Conservation (phyloP, 2,888 invertebrate species). For the Phaonia tiefii region DNA sequence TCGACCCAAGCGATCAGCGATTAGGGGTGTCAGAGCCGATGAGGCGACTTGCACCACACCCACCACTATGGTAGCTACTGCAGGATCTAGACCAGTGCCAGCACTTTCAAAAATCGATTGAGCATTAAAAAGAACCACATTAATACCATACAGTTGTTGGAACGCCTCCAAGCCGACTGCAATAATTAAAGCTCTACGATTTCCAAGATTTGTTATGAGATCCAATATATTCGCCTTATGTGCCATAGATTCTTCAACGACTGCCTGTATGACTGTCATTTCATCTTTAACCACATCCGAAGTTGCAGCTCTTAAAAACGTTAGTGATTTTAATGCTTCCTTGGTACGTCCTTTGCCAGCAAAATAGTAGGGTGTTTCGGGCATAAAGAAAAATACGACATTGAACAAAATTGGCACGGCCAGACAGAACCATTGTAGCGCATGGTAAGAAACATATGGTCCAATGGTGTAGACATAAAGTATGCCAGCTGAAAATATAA, state of each 20-base stretch:
- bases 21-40: slow-evolving; percentile 86
- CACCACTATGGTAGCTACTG: slow-evolving; percentile 87
- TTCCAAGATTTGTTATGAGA: slow-evolving; percentile 84
- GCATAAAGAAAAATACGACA: slow-evolving; percentile 85
- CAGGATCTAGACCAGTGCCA: slow-evolving; percentile 83
- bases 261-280: slow-evolving; percentile 83
- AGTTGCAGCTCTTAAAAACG: slow-evolving; percentile 84
- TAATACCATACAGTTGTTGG: slow-evolving; percentile 92
- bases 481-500: slow-evolving; percentile 83
- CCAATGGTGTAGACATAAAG: slow-evolving; percentile 87
- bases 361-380: slow-evolving; percentile 90
- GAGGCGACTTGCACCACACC: slow-evolving; percentile 86
- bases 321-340: slow-evolving; percentile 85
- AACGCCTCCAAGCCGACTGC: slow-evolving; percentile 88
- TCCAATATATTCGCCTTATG: slow-evolving; percentile 81
- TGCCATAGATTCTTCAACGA: slow-evolving; percentile 79
- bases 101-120: slow-evolving; percentile 87
- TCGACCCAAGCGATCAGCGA: slow-evolving; percentile 90
- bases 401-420: slow-evolving; percentile 84
- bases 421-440: slow-evolving; percentile 85
- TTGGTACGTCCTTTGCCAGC: slow-evolving; percentile 82
- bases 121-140: slow-evolving; percentile 90
- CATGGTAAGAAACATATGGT: slow-evolving; percentile 85
- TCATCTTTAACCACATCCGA: slow-evolving; percentile 84
- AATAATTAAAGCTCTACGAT: slow-evolving; percentile 89